Conservation (phyloP, 1,140 invertebrate genomes). For the Orussus abietinus region DNA sequence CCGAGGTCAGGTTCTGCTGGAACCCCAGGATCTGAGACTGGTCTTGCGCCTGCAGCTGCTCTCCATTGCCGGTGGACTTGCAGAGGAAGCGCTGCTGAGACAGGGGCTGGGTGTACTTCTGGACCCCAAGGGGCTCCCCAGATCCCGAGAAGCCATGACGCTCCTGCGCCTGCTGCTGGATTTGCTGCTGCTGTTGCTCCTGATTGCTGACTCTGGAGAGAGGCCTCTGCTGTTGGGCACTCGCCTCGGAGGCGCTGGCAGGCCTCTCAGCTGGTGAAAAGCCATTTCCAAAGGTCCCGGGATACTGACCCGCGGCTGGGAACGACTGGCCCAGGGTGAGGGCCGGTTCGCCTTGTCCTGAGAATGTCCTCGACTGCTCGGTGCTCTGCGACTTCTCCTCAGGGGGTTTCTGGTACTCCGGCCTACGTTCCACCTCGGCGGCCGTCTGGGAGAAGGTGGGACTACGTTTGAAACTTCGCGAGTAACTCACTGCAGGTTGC, state of each 20-base stretch:
- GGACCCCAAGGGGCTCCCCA: conserved; percentile 20
- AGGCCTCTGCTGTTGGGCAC: conserved; percentile 25
- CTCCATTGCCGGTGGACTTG: conserved; percentile 15
- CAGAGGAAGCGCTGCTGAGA: conserved; percentile 22
- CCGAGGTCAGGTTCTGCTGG: conserved; percentile 37
- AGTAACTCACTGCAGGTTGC: conserved; percentile 21
- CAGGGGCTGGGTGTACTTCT: conserved; percentile 27
- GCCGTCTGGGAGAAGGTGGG: too few species aligned
- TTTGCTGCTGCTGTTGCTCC: conserved; percentile 11
- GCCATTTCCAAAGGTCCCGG: conserved; percentile 33
- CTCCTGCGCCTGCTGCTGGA: conserved; percentile 20
- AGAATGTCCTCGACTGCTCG: conserved; percentile 38
- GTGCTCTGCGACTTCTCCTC: conserved; percentile 33
- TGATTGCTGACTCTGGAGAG: conserved; percentile 23
- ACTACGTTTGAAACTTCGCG: conserved; percentile 39
- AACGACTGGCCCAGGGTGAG: conserved; percentile 30
- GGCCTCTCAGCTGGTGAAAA: conserved; percentile 29
- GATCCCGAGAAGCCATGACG: conserved; percentile 23
- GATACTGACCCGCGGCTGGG: conserved; percentile 34
- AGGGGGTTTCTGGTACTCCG: too few species aligned
- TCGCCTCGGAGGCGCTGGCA: conserved; percentile 24
- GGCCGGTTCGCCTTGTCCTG: conserved; percentile 26
- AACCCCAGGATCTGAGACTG: conserved; percentile 36
- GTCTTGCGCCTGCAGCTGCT: conserved; percentile 24
- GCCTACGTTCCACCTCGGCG: too few species aligned